Conservation (phyloP, 2,797 vertebrate genomes). For the Melanotaenia maccullochi region DNA sequence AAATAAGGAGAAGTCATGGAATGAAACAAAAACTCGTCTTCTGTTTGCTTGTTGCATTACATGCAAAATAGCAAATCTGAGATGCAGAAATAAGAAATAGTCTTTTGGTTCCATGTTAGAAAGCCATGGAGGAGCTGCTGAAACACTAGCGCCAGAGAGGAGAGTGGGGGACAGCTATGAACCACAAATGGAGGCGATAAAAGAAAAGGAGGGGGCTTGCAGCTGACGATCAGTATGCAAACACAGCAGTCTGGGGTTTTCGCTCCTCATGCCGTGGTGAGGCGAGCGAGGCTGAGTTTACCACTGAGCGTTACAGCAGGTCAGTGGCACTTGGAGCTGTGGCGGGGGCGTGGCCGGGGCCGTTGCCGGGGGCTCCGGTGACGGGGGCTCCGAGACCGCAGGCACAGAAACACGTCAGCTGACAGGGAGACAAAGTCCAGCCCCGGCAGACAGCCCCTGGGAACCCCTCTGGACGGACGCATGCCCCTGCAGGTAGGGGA, state of each 20-base stretch:
- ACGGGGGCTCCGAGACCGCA: slow-evolving; percentile 81
- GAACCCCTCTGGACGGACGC: slow-evolving; percentile 80
- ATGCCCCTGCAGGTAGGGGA: slow-evolving; percentile 81
- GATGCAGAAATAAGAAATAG: slow-evolving; percentile 48
- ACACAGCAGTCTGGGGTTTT: slow-evolving; percentile 60
- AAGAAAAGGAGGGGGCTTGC: slow-evolving; percentile 24
- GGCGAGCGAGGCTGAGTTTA: slow-evolving; percentile 71
- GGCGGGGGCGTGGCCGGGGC: slow-evolving; percentile 74
- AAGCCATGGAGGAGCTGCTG: slow-evolving; percentile 43
- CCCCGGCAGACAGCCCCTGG: slow-evolving; percentile 85
- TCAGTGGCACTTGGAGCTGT: slow-evolving; percentile 81
- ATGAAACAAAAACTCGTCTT: slow-evolving; percentile 46
- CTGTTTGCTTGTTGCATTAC: slow-evolving; percentile 53
- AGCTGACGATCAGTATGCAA: slow-evolving; percentile 70
- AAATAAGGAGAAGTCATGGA: slow-evolving; percentile 58
- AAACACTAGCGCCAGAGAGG: slow-evolving; percentile 13
- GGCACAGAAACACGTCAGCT: slow-evolving; percentile 84
- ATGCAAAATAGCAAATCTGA: slow-evolving; percentile 73
- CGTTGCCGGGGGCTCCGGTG: slow-evolving; percentile 78
- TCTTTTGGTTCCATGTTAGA: slow-evolving; percentile 46
- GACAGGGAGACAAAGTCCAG: slow-evolving; percentile 85
- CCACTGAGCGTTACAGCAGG: slow-evolving; percentile 81
- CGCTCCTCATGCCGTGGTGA: slow-evolving; percentile 36
- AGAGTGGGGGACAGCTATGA: slow-evolving; percentile 42
- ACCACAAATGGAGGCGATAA: slow-evolving; percentile 51